phyloP scores from a whole-genome alignment of 1,140 invertebrate species.

The Drosophila pruinosa region DNA sequence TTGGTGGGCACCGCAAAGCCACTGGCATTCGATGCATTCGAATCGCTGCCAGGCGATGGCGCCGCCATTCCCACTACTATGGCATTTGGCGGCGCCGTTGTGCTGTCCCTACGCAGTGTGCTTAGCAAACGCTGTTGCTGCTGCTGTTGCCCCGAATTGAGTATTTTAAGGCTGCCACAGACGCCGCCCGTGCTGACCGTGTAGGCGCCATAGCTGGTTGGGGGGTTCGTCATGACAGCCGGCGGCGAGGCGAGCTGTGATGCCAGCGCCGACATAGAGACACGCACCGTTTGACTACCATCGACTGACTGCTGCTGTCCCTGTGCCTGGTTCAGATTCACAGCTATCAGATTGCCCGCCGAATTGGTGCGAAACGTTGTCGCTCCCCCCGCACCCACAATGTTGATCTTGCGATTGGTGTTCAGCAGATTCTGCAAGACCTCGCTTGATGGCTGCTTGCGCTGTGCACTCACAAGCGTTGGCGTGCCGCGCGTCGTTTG shows the following conservation, averaged over 20 bases:
- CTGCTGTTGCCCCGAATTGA: conserved; percentile 64
- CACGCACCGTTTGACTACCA: conserved; percentile 67
- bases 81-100: conserved; percentile 70
- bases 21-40: conserved; percentile 80
- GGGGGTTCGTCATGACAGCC: conserved; percentile 79
- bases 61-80: conserved; percentile 78
- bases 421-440: conserved; percentile 76
- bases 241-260: conserved; percentile 82
- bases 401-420: conserved; percentile 74
- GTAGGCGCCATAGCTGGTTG: conserved; percentile 65
- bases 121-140: conserved; percentile 69
- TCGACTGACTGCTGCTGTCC: conserved; percentile 47
- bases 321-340: conserved; percentile 78
- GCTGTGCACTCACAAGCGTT: conserved; percentile 51
- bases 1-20: conserved; percentile 78
- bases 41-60: conserved; percentile 81
- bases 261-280: conserved; percentile 81
- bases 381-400: conserved; percentile 51
- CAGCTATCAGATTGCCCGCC: conserved; percentile 83
- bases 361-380: conserved; percentile 79
- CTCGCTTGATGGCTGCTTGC: conserved; percentile 74
- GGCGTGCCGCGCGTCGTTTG: conserved; percentile 66
- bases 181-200: conserved; percentile 65
- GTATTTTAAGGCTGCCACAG: conserved; percentile 70
- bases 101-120: conserved; percentile 70